phyloP scores from a whole-genome alignment of 2,797 vertebrate genomes.

The Cephalopachus bancanus region DNA sequence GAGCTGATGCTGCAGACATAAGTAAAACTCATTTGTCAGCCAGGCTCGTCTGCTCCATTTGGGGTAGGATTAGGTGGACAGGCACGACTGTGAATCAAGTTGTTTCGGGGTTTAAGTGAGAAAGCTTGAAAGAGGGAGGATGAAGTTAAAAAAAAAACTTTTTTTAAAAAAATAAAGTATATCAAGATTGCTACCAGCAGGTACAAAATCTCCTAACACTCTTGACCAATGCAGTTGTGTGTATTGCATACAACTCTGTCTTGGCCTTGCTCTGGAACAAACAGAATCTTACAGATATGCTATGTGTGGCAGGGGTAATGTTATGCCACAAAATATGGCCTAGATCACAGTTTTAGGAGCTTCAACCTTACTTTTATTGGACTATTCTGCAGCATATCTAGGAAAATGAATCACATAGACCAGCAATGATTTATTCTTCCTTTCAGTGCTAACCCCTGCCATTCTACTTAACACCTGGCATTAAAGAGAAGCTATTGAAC shows the following conservation, averaged over 20 bases:
- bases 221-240: neutral
- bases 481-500: neutral
- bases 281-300: neutral
- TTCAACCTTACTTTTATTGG: neutral
- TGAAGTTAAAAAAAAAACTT: neutral
- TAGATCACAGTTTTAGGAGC: neutral
- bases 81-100: neutral
- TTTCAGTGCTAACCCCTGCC: neutral
- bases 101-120: neutral
- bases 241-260: neutral
- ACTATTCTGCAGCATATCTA: neutral
- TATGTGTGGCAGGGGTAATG: neutral
- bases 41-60: slow-evolving; percentile 9
- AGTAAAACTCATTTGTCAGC: neutral
- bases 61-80: neutral
- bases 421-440: neutral
- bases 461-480: neutral
- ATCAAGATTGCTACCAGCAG: neutral
- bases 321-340: neutral
- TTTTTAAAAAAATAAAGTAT: neutral
- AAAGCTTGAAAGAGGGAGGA: neutral
- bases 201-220: neutral
- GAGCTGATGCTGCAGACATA: neutral
- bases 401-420: neutral
- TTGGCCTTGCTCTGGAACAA: neutral